Percentiles rank a stretch among this genome's conserved stretches.
phyloP scores from a whole-genome alignment of 2,113 vertebrate genomes.

The Peromyscus maniculatus region DNA sequence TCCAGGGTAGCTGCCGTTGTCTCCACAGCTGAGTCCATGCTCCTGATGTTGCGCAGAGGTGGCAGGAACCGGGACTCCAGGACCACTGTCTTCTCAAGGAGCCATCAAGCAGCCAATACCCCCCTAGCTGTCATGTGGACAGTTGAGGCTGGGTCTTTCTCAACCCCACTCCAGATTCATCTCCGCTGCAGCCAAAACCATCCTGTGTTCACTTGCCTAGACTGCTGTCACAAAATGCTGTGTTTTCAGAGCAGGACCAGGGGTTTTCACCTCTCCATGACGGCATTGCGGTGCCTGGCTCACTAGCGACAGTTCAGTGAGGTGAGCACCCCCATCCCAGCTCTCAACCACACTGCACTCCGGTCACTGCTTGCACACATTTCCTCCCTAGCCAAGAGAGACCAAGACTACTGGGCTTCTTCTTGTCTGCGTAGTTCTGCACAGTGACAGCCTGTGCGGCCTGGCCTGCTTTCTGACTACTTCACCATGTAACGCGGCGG shows the following conservation, averaged over 20 bases:
- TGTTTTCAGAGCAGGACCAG: not conserved
- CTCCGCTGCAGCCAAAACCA: accelerated
- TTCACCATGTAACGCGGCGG: accelerated
- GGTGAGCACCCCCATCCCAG: not conserved
- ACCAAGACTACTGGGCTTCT: accelerated
- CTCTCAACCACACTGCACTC: no score
- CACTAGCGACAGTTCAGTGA: accelerated
- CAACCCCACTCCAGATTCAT: not conserved
- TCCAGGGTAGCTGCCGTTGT: not conserved
- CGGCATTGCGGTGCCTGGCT: accelerated
- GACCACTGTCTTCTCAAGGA: not conserved
- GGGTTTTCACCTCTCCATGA: accelerated
- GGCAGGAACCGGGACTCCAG: not conserved
- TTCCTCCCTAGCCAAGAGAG: no score
- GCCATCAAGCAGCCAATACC: not conserved
- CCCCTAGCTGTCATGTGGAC: not conserved
- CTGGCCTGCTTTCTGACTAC: accelerated
- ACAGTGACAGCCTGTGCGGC: accelerated
- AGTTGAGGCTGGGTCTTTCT: not conserved
- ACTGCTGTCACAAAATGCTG: not conserved
- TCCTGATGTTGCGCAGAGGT: not conserved
- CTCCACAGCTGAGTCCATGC: not conserved
- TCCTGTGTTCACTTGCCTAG: not conserved
- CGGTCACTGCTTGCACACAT: not conserved
- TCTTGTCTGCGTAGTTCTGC: accelerated